Conservation (phyloP, 2,888 invertebrate genomes). For the Uloborus plumipes region DNA sequence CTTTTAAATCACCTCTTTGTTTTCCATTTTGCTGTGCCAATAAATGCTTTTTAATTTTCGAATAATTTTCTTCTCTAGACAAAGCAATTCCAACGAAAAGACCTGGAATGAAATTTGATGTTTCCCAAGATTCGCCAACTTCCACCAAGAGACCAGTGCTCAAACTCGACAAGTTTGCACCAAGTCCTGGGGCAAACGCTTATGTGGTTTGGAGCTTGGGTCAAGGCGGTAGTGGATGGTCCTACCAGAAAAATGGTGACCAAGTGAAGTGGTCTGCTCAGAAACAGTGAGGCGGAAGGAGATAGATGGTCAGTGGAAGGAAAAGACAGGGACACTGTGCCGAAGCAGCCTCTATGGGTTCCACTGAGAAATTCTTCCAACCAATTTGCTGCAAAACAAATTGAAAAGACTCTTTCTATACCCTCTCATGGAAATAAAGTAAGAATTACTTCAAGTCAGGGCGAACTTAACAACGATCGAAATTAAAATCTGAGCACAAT, state of each 20-base stretch:
- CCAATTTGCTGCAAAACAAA: too few relatives aligned
- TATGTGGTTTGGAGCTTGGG: conserved; percentile 58
- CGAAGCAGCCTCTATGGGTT: not conserved
- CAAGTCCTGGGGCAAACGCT: conserved; percentile 31
- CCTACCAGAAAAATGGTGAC: conserved; percentile 43
- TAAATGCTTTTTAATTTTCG: not conserved
- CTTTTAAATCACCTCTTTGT: too few relatives aligned
- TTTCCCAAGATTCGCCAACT: not conserved
- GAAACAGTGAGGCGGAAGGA: conserved; percentile 47
- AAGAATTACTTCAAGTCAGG: too few relatives aligned
- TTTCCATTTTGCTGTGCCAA: not conserved
- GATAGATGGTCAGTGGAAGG: conserved; percentile 45
- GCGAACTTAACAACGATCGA: too few relatives aligned
- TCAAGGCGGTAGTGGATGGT: conserved; percentile 53
- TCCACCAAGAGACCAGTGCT: not conserved
- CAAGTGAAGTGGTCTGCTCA: conserved; percentile 52
- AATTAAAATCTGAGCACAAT: too few relatives aligned
- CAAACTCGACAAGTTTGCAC: not conserved
- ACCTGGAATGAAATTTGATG: not conserved
- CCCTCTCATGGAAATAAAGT: too few relatives aligned
- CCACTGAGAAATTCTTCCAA: conserved; percentile 18
- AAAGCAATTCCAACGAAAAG: not conserved
- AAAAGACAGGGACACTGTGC: conserved; percentile 6
- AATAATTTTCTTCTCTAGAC: not conserved
- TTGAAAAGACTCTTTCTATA: too few relatives aligned